Percentiles rank a stretch among this genome's conserved stretches.
phyloP scores from a whole-genome alignment of 2,797 vertebrate genomes.

The Acrossocheilus fasciatus region DNA sequence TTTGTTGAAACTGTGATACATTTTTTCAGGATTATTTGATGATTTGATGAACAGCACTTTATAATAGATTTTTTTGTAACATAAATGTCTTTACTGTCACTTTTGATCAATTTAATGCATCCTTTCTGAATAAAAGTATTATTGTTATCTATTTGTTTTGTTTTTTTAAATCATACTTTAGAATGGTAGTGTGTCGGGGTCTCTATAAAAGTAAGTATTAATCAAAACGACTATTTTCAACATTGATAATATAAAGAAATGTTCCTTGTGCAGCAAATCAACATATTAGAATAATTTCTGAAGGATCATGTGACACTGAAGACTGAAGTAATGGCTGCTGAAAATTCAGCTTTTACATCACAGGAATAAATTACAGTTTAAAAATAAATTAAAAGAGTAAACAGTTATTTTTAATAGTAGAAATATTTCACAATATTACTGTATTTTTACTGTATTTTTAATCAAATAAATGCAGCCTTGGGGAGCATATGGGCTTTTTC shows the following conservation, averaged over 20 bases:
- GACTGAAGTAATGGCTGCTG: not conserved
- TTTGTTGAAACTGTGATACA: not conserved
- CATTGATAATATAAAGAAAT: not conserved
- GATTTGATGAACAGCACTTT: not conserved
- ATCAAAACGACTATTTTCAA: not conserved
- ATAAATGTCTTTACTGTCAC: not conserved
- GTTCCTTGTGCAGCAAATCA: not conserved
- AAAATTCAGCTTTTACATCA: not conserved
- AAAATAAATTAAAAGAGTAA: not conserved
- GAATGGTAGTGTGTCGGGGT: not conserved
- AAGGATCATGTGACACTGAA: not conserved
- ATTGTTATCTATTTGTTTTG: too few relatives aligned
- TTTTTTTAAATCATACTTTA: not conserved
- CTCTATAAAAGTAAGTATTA: not conserved
- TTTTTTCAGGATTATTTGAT: not conserved
- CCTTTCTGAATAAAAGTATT: not conserved
- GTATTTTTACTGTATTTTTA: not conserved
- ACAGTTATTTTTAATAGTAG: not conserved
- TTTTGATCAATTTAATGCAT: not conserved
- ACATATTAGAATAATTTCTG: not conserved
- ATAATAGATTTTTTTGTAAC: too few relatives aligned
- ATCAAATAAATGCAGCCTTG: not conserved
- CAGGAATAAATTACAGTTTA: not conserved
- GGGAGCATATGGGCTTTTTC: not conserved
- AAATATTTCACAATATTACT: not conserved